Evolutionary conservation across 2,888 invertebrate species (phyloP), one percentile per base, ranked within the genome.

Genomic region (Hemicrepidius hirtus): DNA sequence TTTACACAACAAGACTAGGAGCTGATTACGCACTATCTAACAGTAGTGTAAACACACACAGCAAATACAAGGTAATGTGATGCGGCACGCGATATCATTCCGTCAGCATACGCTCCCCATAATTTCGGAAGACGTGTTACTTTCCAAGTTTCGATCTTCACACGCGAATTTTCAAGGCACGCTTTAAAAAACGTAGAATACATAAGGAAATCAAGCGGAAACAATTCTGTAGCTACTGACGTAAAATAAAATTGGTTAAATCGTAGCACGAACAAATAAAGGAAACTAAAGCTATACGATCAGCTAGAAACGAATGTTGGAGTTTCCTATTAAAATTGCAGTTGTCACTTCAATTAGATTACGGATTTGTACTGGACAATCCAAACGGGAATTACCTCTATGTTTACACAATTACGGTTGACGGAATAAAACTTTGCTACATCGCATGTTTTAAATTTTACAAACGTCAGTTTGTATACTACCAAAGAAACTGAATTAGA

Each of bases 1-100:
- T 73, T 73, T 73, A 66, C 63, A 73, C 57, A 79, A 77, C 78
- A 78, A 78, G 78, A 74, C 77, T 75, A 73, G 70, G 74, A 76
- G 76, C 75, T 79, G 79, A 79, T 79, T 79, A 79, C 78, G 78
- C 78, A 79, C 77, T 77, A 79, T 79, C 79, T 78, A 78, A 78
- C 77, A 79, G 75, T 73, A 74, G 76, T 77, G 77, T 78, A 80
- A 78, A 77, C 79, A 79, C 68, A 79, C 75, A 77, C 74, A 74
- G 76, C 78, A 78, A 79, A 79, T 77, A 78, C 72, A 63, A 75
- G 78, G 73, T 80, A 80, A 80, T 80, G 78, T 62, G 78, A 79
- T 79, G 74, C 75, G 72, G 76, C 80, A 80, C 80, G 80, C 80
- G 78, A 79, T 80, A 80, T 77, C 76, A 75, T 79, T 76, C 76